Conservation (phyloP, 2,113 vertebrate species). For the Paramormyrops kingsleyae region DNA sequence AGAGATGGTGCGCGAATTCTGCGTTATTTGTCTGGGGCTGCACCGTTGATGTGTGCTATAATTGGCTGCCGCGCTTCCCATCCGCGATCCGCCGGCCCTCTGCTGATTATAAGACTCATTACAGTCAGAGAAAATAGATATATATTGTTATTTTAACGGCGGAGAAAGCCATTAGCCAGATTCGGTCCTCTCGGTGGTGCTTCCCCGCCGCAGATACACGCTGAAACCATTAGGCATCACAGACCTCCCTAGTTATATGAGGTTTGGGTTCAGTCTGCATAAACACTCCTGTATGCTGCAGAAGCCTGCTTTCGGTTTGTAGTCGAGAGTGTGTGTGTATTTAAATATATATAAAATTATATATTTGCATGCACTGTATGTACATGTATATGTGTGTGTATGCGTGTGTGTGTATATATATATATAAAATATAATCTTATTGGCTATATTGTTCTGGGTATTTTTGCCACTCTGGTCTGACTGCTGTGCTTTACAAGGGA, state of each 20-base stretch:
- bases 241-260: slow-evolving; percentile 47
- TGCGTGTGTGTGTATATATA: no score
- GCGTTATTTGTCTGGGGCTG: slow-evolving; percentile 77
- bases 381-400: background rate
- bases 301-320: slow-evolving; percentile 46
- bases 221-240: slow-evolving; percentile 79
- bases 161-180: slow-evolving; percentile 76
- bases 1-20: background rate
- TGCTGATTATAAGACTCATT: slow-evolving; percentile 84
- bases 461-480: background rate
- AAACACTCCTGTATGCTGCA: slow-evolving; percentile 41
- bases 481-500: background rate
- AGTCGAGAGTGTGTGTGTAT: slow-evolving; percentile 18
- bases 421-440: background rate
- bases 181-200: slow-evolving; percentile 60
- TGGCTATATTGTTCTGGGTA: background rate
- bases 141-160: slow-evolving; percentile 78
- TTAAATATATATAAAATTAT: background rate
- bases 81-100: slow-evolving; percentile 80
- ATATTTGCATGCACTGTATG: background rate
- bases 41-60: slow-evolving; percentile 81
- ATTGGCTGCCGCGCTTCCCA: slow-evolving; percentile 88
- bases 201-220: slow-evolving; percentile 81
- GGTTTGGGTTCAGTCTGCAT: slow-evolving; percentile 44
- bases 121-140: slow-evolving; percentile 60